Base-by-base conservation (phyloP, 2,797 vertebrate species). In the Crax fasciolata region DNA sequence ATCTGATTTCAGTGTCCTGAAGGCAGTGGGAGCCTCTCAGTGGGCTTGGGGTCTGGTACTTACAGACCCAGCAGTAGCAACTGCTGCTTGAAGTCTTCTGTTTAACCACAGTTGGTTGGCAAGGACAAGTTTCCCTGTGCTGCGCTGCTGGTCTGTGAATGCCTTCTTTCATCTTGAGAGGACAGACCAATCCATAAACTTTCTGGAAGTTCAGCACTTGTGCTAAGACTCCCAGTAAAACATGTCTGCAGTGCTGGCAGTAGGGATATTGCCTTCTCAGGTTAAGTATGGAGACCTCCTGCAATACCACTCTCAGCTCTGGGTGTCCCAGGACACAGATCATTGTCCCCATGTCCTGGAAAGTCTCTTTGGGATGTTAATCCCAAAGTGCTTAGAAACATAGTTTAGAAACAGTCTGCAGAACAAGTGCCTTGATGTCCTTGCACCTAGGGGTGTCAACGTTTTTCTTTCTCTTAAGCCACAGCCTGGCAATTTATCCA, bases 141-240 rank as follows among this genome's bases (percentile, higher is more conserved):
- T 44, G 74, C 46, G 10, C 0, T 48, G 28, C 5, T 87, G 63
- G n/a, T n/a, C 84, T 91, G 61, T 43, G 44, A 92, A 38, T 19
- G 51, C 8, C 27, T 83, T 67, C 18, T 90, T 82, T 90, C 57
- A 58, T 41, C 61, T 39, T 67, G 32, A 89, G 44, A 91, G 52
- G 38, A 71, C 52, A 82, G 18, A 85, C 17, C 54, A 67, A 12
- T 25, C 41, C 49, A 11, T 35, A 63, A 82, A 48, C 14, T 79
- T 79, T 20, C 24, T 66, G 46, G 3, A 17, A 61, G 41, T 73
- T 51, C 25, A 81, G 15, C 20, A 2, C 13, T 74, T 39, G 10
- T 41, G 27, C 61, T 76, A 43, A 51, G 10, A 76, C 8, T 30
- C 52, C 77, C 70, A 52, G 48, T 43, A 57, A 73, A 59, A 90